Base-by-base conservation (phyloP, 2,797 vertebrate species). In the Artibeus jamaicensis region DNA sequence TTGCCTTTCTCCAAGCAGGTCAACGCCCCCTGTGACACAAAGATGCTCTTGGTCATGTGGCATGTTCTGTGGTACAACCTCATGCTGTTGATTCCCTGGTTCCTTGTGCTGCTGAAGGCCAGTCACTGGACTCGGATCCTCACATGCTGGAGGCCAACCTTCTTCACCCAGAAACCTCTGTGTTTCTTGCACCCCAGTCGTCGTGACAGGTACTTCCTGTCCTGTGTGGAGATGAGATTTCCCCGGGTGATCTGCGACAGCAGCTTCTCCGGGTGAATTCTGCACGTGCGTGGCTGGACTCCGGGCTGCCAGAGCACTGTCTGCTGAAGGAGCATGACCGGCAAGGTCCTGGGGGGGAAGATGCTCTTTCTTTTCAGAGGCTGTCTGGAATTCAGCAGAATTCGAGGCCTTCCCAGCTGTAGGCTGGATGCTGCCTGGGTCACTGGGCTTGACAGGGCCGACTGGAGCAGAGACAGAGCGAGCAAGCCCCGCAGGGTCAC, bases 401-500 rank as follows among this genome's bases (percentile, higher is more conserved):
- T 97, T 94, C 32, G 34, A 77, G 93, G 98, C 96, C 94, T 98
- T 93, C 91, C 67, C 0, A 12, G 97, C 96, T 97, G 96, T 96
- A 59, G 97, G 97, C 81, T 94, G 88, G 53, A 50, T 22, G 93
- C 93, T 94, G 93, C 97, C 97, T 59, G 94, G 76, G 9, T 95
- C 97, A 90, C 95, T 93, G 95, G 98, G 96, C 96, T 97, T 3
- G 0, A 91, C 42, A 97, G 98, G 98, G 98, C 98, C 98, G 97
- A 99, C 83, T 71, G 98, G 97, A 97, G 99, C 98, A 96, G 99
- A 99, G 98, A 98, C 98, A 82, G 99, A 99, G 98, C 68, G 98
- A 98, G 99, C 99, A 97, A 98, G 98, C 98, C 98, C 98, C 91
- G 94, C 97, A 93, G 98, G 97, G 93, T 98, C 98, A 96, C 97